phyloP scores from a whole-genome alignment of 2,888 invertebrate genomes.

The Microctonus hyperodae region DNA sequence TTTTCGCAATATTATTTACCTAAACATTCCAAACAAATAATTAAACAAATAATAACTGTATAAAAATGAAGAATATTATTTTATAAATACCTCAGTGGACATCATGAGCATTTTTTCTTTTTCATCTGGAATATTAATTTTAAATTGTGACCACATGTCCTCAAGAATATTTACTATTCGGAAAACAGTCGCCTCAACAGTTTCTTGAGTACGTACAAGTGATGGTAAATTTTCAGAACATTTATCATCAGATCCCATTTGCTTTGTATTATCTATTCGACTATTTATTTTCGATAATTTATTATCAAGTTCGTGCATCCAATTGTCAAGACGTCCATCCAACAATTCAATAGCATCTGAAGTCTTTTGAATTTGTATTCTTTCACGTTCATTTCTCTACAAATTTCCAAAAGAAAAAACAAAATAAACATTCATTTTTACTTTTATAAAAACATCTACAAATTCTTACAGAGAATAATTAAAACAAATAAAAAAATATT shows the following conservation, averaged over 20 bases:
- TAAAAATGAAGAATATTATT: too few relatives aligned
- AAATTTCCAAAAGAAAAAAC: constrained; percentile 14
- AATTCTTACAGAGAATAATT: too few relatives aligned
- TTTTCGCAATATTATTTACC: constrained; percentile 46
- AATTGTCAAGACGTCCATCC: constrained; percentile 64
- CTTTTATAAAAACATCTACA: background rate
- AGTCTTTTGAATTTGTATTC: constrained; percentile 70
- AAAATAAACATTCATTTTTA: background rate
- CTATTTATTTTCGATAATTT: constrained; percentile 62
- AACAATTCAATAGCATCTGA: constrained; percentile 68
- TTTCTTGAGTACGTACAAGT: constrained; percentile 46
- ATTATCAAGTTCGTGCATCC: constrained; percentile 61
- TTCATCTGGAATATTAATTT: constrained; percentile 40
- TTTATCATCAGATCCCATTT: constrained; percentile 33
- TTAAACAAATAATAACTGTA: background rate
- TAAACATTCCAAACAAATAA: constrained; percentile 30
- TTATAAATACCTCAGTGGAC: constrained; percentile 40
- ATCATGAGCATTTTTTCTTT: constrained; percentile 39
- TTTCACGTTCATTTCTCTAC: constrained; percentile 73
- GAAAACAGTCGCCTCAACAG: constrained; percentile 44
- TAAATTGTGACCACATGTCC: constrained; percentile 35
- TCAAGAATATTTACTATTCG: constrained; percentile 47
- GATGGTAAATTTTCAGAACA: constrained; percentile 44
- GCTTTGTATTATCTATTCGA: constrained; percentile 27
- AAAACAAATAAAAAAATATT: too few relatives aligned